Percentiles rank a stretch among this genome's conserved stretches.
phyloP scores from a whole-genome alignment of 2,113 vertebrate species.

The Mixornis gularis region DNA sequence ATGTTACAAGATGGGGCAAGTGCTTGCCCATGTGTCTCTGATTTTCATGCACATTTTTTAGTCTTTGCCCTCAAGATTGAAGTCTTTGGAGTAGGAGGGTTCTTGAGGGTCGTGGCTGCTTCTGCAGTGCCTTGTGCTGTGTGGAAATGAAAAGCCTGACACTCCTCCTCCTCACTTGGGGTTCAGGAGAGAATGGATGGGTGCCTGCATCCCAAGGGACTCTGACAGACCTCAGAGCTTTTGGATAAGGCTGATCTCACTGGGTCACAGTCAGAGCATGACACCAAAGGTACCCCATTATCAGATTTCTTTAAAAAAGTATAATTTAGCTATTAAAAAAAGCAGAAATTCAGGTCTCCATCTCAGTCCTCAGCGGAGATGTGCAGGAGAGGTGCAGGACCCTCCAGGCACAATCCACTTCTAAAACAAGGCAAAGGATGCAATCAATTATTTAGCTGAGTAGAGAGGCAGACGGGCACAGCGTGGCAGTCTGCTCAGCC shows the following conservation, averaged over 20 bases:
- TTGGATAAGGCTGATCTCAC: neutral
- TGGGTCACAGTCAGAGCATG: neutral
- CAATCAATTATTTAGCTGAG: constrained; percentile 1
- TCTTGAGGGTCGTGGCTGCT: neutral
- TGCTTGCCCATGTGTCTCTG: neutral
- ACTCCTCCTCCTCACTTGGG: neutral
- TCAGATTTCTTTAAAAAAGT: neutral
- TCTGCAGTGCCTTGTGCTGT: neutral
- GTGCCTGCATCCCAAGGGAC: neutral
- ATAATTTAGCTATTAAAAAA: neutral
- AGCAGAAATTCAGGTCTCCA: neutral
- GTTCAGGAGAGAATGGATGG: neutral
- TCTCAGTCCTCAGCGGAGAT: neutral
- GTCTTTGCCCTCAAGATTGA: neutral
- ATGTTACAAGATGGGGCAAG: neutral
- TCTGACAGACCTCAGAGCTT: neutral
- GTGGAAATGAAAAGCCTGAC: neutral
- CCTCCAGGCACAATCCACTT: neutral
- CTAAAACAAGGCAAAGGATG: neutral
- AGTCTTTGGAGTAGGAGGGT: neutral
- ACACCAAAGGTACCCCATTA: neutral
- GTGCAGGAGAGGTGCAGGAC: neutral
- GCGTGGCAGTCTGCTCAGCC: neutral
- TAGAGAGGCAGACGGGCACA: neutral
- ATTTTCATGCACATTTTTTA: neutral